Base-by-base conservation (phyloP, 2,888 invertebrate species). In the Caenorhabditis virilis region DNA sequence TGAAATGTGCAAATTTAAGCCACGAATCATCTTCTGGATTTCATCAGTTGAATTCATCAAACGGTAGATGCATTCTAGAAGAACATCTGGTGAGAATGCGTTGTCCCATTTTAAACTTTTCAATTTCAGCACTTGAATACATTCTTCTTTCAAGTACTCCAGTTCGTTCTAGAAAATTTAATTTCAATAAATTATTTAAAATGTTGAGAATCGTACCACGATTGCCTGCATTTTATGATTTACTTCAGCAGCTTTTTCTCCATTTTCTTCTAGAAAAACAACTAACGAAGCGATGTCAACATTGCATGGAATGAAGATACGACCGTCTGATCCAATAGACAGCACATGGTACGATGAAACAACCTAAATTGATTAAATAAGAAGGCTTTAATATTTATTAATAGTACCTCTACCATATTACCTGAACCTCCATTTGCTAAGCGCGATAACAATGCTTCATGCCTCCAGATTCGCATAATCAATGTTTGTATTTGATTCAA, bases 291-390 rank as follows among this genome's bases (percentile, higher is more conserved):
- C 45, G 20, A 74, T 68, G 43, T 82, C 78, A 2, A 82, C 82
- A 46, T 79, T 82, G 55, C 79, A 82, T 2, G 82, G 82, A 20
- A 82, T 66, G 13, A 64, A 69, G 15, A 82, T 61, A 15, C 76
- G 57, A 13, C 82, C 82, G 36, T 80, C 76, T 4, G 59, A 25
- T 7, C 73, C 69, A 16, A 82, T 62, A 1, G 73, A 59, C 30
- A 82, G 51, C 56, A 78, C 80, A 23, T 76, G 72, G 50, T 82
- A 82, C 4, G 75, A 71, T 11, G 72, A 78, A 7, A 68, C 68
- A 2, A 76, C 55, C 72, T 72, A 38, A 35, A 51, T 39, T 26
- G 15, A 36, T 36, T n/a, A 36, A 33, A n/a, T n/a, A n/a, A n/a
- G n/a, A n/a, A n/a, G n/a, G n/a, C n/a, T n/a, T n/a, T n/a, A n/a